Evolutionary conservation across 1,140 invertebrate species (phyloP).

Genomic region (Elysia chlorotica): DNA sequence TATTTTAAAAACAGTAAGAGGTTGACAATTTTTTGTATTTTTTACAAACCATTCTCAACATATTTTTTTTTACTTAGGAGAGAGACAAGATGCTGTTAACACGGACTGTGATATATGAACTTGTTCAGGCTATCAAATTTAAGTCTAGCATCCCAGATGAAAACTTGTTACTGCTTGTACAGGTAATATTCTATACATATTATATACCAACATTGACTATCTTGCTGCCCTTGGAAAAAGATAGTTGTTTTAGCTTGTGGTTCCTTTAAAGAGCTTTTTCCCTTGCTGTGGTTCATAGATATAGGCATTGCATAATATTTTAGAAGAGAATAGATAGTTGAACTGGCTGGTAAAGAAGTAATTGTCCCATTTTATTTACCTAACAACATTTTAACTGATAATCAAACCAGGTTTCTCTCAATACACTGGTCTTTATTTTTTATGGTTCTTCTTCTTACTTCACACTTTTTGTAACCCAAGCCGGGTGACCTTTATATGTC

Average conservation of each 20-base stretch:
- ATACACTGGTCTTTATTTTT: background rate
- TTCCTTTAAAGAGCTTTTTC: too few species aligned
- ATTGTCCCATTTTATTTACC: too few species aligned
- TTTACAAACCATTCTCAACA: too few species aligned
- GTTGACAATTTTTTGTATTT: too few species aligned
- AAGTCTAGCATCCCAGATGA: slow-evolving; percentile 91
- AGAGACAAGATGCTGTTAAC: slow-evolving; percentile 91
- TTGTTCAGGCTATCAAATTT: slow-evolving; percentile 94
- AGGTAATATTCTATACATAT: slow-evolving; percentile 64
- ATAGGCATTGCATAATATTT: too few species aligned
- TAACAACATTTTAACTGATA: background rate
- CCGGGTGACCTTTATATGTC: too few species aligned
- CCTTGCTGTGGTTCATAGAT: too few species aligned
- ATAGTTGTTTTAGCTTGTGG: too few species aligned
- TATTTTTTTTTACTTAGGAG: slow-evolving; percentile 68
- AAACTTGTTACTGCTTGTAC: slow-evolving; percentile 90
- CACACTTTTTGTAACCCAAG: background rate
- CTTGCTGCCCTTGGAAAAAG: too few species aligned
- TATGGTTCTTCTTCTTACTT: background rate
- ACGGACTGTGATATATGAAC: slow-evolving; percentile 87
- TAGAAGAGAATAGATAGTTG: too few species aligned
- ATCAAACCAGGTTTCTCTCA: background rate
- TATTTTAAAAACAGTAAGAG: too few species aligned
- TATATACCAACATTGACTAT: background rate
- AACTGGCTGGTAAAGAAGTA: too few species aligned